These are phyloP conservation scores for Acanthochromis polyacanthus DNA, from an alignment of 2,113 vertebrate species.

Conservation along the genomic window DNA sequence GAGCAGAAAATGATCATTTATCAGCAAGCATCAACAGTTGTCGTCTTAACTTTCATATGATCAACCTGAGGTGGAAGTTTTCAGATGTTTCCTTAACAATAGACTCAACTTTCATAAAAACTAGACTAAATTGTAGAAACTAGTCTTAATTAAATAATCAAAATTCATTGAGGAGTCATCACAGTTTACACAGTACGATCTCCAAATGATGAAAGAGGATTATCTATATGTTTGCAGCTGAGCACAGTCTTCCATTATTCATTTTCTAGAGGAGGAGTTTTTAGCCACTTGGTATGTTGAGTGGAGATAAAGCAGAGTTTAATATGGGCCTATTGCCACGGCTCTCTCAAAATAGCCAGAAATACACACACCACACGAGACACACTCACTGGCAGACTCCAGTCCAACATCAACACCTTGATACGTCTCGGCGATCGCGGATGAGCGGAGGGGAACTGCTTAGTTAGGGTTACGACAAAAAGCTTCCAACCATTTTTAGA, in stretches of 20 bases:
- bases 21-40: not conserved
- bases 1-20: not conserved
- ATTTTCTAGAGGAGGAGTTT: slow-evolving; percentile 27
- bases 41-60: not conserved
- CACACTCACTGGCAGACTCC: slow-evolving; percentile 21
- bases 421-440: slow-evolving; percentile 31
- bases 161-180: slow-evolving; percentile 21
- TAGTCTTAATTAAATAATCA: slow-evolving; percentile 16
- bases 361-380: slow-evolving; percentile 52
- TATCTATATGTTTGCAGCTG: slow-evolving; percentile 14
- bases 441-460: slow-evolving; percentile 24
- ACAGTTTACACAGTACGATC: slow-evolving; percentile 20
- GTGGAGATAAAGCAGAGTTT: slow-evolving; percentile 58
- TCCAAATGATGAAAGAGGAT: slow-evolving; percentile 10
- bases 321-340: slow-evolving; percentile 45
- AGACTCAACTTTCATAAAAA: not conserved
- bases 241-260: slow-evolving; percentile 35
- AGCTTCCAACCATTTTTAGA: slow-evolving; percentile 45
- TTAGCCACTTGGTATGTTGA: slow-evolving; percentile 35
- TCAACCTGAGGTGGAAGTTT: slow-evolving; percentile 8
- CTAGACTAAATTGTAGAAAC: slow-evolving; percentile 34
- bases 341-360: slow-evolving; percentile 46
- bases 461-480: slow-evolving; percentile 8
- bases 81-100: not conserved
- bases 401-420: slow-evolving; percentile 58